A percentile compares a stretch with the other conserved stretches of the same genome.
phyloP scores from a whole-genome alignment of 2,888 invertebrate species.

The Galerucella pusilla region DNA sequence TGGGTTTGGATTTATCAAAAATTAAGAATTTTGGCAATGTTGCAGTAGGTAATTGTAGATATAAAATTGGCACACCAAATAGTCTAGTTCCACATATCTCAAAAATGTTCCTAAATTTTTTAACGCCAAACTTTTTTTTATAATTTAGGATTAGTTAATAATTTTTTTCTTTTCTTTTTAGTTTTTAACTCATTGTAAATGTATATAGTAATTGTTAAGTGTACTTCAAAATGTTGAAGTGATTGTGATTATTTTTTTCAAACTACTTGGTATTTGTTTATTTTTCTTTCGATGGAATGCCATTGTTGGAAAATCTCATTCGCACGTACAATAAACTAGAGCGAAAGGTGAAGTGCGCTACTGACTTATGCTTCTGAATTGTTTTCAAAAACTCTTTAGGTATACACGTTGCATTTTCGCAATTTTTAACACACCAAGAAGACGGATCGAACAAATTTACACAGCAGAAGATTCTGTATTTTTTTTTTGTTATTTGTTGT shows the following conservation, averaged over 20 bases:
- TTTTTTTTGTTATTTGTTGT: no score
- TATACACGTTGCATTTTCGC: not conserved
- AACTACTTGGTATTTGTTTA: slow-evolving; percentile 2
- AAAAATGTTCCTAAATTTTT: slow-evolving; percentile 17
- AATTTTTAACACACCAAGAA: no score
- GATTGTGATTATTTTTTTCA: slow-evolving; percentile 39
- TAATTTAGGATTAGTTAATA: slow-evolving; percentile 25
- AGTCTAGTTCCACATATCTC: not conserved
- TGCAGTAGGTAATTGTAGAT: no score
- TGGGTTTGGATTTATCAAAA: no score
- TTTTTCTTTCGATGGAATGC: slow-evolving; percentile 7
- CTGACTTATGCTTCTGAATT: slow-evolving; percentile 3
- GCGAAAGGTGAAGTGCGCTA: not conserved
- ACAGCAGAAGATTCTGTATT: no score
- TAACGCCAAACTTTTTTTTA: slow-evolving; percentile 23
- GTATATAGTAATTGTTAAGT: slow-evolving; percentile 31
- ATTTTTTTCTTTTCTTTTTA: slow-evolving; percentile 25
- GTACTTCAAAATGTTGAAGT: slow-evolving; percentile 31
- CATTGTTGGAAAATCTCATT: not conserved
- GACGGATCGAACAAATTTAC: no score
- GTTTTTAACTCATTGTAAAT: slow-evolving; percentile 38
- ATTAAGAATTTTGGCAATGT: no score
- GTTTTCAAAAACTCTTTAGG: not conserved
- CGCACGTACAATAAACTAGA: not conserved
- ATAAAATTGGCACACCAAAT: no score